phyloP scores from a whole-genome alignment of 2,797 vertebrate genomes.

The Sarcoramphus papa region DNA sequence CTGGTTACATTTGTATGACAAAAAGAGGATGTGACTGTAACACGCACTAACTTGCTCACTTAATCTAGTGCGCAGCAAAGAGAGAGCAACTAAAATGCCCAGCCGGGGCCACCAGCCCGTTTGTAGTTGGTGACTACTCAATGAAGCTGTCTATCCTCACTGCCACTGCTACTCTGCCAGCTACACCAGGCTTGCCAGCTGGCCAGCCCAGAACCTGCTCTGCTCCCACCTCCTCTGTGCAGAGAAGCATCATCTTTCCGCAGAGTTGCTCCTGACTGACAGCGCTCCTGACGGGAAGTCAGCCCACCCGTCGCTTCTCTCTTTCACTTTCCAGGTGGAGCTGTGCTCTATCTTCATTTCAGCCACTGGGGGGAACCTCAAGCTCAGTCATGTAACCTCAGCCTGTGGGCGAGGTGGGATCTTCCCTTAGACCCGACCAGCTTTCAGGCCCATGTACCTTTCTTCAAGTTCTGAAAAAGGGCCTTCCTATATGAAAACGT shows the following conservation, averaged over 20 bases:
- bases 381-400: background rate
- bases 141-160: background rate
- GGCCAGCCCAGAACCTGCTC: background rate
- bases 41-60: background rate
- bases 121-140: background rate
- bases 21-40: background rate
- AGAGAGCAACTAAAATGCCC: background rate
- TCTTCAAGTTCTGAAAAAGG: background rate
- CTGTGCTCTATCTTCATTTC: background rate
- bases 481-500: background rate
- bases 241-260: background rate
- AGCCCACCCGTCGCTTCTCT: fast-evolving
- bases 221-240: background rate
- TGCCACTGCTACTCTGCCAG: background rate
- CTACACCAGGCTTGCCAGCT: background rate
- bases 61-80: background rate
- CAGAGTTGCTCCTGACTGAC: background rate
- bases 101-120: fast-evolving
- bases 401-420: background rate
- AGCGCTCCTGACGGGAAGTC: background rate
- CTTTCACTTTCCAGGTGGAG: background rate
- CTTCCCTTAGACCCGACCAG: fast-evolving
- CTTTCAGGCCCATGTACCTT: background rate
- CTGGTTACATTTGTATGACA: background rate
- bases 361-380: background rate